A percentile compares a stretch with the other conserved stretches of the same genome.
phyloP scores from a whole-genome alignment of 2,888 invertebrate species.

The Sinohyriopsis cumingii region DNA sequence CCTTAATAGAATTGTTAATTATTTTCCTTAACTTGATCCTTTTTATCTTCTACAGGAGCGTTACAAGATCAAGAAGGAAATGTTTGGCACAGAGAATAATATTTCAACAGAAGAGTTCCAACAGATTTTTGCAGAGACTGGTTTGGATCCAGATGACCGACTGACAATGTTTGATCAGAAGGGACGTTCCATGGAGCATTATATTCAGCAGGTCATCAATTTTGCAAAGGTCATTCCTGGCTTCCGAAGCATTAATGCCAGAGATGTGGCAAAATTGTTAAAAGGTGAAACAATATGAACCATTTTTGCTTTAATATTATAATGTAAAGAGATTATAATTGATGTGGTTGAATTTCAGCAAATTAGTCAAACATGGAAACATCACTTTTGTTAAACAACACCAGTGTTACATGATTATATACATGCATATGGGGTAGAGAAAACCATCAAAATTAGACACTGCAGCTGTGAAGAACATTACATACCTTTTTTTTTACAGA shows the following conservation, averaged over 20 bases:
- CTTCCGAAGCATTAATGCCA: constrained; percentile 38
- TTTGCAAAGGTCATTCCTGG: constrained; percentile 46
- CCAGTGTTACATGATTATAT: too few relatives aligned
- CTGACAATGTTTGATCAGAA: constrained; percentile 35
- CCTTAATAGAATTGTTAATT: too few relatives aligned
- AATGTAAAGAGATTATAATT: too few relatives aligned
- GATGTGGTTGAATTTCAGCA: too few relatives aligned
- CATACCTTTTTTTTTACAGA: too few relatives aligned
- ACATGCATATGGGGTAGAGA: too few relatives aligned
- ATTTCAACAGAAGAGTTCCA: constrained; percentile 39
- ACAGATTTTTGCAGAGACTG: constrained; percentile 42
- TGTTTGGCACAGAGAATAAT: constrained; percentile 29
- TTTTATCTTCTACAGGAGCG: constrained; percentile 23
- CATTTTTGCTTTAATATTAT: too few relatives aligned
- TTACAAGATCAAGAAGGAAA: constrained; percentile 22
- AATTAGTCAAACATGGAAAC: too few relatives aligned
- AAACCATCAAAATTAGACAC: too few relatives aligned
- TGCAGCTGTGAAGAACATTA: too few relatives aligned
- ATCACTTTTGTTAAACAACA: too few relatives aligned
- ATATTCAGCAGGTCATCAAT: constrained; percentile 44
- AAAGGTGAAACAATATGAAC: constrained; percentile 30
- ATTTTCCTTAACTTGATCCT: too few relatives aligned
- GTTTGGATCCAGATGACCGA: constrained; percentile 45
- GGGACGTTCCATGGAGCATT: constrained; percentile 32
- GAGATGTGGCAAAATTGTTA: constrained; percentile 43